Evolutionary conservation across 2,797 vertebrate genomes (phyloP), one percentile per base, ranked within the genome.

Genomic region (Fundulus diaphanus): DNA sequence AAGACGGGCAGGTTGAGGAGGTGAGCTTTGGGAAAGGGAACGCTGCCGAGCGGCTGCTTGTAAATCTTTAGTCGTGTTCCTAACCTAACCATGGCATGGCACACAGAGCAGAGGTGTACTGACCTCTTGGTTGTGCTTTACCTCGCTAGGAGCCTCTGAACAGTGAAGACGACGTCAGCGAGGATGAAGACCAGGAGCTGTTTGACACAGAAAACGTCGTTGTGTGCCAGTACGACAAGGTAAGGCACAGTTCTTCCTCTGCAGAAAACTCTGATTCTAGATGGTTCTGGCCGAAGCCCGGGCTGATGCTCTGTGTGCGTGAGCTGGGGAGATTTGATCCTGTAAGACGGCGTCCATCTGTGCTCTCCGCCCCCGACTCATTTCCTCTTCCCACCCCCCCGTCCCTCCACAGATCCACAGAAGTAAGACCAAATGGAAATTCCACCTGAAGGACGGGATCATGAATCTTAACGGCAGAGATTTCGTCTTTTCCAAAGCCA

Each of bases 361-460:
- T 82, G 51, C 76, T 54, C 2, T 44, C 89, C 86, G 68, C 86
- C 88, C 78, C 91, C 89, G 12, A 3, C 70, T 88, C 73, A 80
- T 85, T 80, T 87, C 85, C 78, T 84, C 63, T 65, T 49, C 54
- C 76, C 67, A 5, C 24, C 24, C 1, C 35, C 35, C 56, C 29
- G 1, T 7, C 85, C 87, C 83, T 12, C 8, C 12, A 63, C 94
- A 99, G 98, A 99, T 99, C 86, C 98, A 99, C 93, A 97, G 98
- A 95, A 99, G 98, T 96, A 99, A 99, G 97, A 99, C 99, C 94
- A 99, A 98, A 92, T 99, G 98, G 98, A 99, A 99, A 94, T 99
- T 99, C 96, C 97, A 99, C 94, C 97, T 99, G 92, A 99, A 99
- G 94, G 98, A 99, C 80, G 98, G 98, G 86, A 99, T 99, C 93